A percentile compares a stretch with the other conserved stretches of the same genome.
phyloP scores from a whole-genome alignment of 1,140 invertebrate species.

The Armadillidium nasatum region DNA sequence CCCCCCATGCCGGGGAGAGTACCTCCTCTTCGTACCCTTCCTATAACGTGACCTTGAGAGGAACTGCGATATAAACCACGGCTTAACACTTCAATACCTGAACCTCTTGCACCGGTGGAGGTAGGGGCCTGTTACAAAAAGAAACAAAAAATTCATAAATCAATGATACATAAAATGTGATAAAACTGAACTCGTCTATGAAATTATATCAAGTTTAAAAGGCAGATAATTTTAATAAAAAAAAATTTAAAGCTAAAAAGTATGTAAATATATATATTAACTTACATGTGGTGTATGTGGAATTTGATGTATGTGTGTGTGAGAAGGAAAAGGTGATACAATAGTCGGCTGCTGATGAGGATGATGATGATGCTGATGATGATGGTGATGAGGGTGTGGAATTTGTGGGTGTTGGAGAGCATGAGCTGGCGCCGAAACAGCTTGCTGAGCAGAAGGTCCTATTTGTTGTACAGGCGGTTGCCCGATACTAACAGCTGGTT shows the following conservation, averaged over 20 bases:
- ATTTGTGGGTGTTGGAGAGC: not conserved
- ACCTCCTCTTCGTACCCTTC: not conserved
- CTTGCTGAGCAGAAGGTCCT: not conserved
- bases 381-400: slow-evolving; percentile 1
- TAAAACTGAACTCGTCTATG: too few species aligned
- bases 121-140: not conserved
- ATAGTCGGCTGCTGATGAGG: not conserved
- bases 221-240: not conserved
- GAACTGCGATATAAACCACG: not conserved
- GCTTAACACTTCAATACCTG: not conserved
- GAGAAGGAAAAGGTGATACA: not conserved
- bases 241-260: not conserved
- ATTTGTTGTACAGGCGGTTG: not conserved
- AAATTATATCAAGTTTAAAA: not conserved
- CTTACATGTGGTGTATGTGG: not conserved
- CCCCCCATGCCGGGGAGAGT: not conserved
- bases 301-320: not conserved
- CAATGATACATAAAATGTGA: too few species aligned
- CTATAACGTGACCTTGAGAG: not conserved
- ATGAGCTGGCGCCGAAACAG: not conserved
- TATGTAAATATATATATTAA: not conserved
- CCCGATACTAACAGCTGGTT: not conserved
- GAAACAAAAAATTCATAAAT: not conserved
- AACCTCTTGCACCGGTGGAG: not conserved
- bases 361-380: not conserved